phyloP scores from a whole-genome alignment of 2,797 vertebrate species.

The Kryptopterus vitreolus region DNA sequence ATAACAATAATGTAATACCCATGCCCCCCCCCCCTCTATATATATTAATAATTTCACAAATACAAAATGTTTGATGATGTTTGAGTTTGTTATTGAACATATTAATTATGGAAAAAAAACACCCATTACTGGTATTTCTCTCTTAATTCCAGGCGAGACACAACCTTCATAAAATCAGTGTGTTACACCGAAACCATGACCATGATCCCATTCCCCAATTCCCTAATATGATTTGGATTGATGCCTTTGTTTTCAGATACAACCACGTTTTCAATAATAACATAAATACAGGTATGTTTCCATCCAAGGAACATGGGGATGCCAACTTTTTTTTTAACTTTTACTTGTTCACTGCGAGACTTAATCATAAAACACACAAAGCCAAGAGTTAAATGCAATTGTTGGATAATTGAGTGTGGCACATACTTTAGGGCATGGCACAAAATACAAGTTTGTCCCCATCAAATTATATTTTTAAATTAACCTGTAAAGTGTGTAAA shows the following conservation, averaged over 20 bases:
- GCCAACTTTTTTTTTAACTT: too few species aligned
- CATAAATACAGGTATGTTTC: not conserved
- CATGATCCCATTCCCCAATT: not conserved
- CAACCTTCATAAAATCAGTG: not conserved
- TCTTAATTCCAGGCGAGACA: not conserved
- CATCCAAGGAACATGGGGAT: not conserved
- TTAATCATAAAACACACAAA: not conserved
- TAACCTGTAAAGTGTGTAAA: too few species aligned
- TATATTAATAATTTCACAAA: too few species aligned
- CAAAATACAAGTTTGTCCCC: not conserved
- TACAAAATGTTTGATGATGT: too few species aligned
- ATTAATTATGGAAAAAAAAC: too few species aligned
- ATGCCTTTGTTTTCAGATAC: not conserved
- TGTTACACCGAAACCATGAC: not conserved
- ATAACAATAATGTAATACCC: too few species aligned
- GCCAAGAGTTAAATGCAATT: not conserved
- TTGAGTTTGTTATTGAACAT: not conserved
- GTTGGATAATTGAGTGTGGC: not conserved
- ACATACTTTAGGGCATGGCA: not conserved
- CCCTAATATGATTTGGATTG: not conserved
- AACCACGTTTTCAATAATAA: not conserved
- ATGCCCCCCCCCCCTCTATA: too few species aligned
- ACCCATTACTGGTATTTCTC: not conserved
- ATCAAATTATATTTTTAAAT: not conserved
- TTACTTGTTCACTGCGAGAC: not conserved